These are phyloP conservation scores for Uropetala carovei DNA, from an alignment of 2,888 invertebrate genomes.

Conservation along the genomic window DNA sequence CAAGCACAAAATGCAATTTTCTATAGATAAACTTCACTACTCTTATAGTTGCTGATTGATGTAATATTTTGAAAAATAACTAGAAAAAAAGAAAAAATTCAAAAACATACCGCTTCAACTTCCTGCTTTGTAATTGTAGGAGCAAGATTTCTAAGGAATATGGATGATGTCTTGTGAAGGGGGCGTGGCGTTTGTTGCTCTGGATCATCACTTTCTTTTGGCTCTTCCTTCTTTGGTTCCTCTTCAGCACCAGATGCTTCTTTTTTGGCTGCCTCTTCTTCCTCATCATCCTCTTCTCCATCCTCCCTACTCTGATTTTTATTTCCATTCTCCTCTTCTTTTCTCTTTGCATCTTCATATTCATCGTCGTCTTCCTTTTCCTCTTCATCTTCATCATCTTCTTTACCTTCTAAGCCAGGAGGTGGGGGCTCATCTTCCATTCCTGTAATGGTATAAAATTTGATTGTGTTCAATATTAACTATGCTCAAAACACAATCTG, in stretches of 20 bases:
- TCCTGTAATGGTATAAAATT: constrained; percentile 15
- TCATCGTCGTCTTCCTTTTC: constrained; percentile 66
- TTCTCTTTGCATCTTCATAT: constrained; percentile 67
- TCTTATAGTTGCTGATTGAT: too few relatives aligned
- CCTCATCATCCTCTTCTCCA: constrained; percentile 67
- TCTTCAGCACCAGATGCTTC: constrained; percentile 66
- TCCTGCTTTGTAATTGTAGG: constrained; percentile 97
- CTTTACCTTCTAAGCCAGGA: constrained; percentile 67
- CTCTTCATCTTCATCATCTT: constrained; percentile 65
- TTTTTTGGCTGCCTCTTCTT: constrained; percentile 67
- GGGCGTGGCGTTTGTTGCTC: constrained; percentile 78
- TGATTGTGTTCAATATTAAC: neutral
- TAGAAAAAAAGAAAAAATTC: neutral
- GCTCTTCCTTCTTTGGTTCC: constrained; percentile 71
- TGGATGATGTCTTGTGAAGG: constrained; percentile 96
- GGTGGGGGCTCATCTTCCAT: constrained; percentile 68
- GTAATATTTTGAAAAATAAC: neutral
- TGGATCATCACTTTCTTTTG: constrained; percentile 71
- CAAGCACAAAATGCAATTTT: neutral
- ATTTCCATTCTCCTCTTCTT: constrained; percentile 67
- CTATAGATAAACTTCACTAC: neutral
- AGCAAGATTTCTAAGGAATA: constrained; percentile 96
- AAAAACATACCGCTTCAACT: constrained; percentile 88
- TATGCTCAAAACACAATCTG: neutral
- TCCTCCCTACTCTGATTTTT: constrained; percentile 65